phyloP scores from a whole-genome alignment of 2,113 vertebrate species.

The Rhadina sibilatrix region DNA sequence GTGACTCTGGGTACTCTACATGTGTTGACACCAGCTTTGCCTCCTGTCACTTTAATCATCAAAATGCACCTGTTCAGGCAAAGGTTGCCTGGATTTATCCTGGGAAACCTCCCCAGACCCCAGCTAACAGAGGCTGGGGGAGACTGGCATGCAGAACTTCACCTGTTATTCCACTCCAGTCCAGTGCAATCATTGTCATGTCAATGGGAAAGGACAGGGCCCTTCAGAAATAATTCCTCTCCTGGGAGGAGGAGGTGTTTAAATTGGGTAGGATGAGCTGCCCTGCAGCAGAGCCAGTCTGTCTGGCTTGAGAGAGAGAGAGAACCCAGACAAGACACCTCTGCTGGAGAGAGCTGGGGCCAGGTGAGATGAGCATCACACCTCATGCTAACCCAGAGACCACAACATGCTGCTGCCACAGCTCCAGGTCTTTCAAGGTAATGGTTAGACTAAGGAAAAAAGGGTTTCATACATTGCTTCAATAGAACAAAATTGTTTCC shows the following conservation, averaged over 20 bases:
- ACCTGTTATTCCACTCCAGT: not conserved
- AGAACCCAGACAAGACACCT: not conserved
- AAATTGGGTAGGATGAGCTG: not conserved
- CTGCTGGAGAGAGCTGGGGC: not conserved
- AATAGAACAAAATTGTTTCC: not conserved
- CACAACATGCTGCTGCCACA: not conserved
- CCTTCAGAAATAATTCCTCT: not conserved
- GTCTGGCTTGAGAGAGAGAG: not conserved
- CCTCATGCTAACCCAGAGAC: accelerated
- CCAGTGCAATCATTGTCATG: not conserved
- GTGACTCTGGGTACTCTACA: not conserved
- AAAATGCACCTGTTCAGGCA: not conserved
- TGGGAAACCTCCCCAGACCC: not conserved
- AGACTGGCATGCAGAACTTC: not conserved
- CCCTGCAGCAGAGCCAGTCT: not conserved
- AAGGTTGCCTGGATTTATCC: not conserved
- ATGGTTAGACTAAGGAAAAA: not conserved
- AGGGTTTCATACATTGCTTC: not conserved
- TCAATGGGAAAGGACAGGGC: not conserved
- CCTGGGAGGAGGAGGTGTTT: not conserved
- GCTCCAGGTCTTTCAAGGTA: not conserved
- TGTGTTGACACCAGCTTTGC: not conserved
- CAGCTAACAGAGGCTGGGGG: not conserved
- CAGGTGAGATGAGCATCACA: not conserved
- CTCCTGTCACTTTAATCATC: not conserved